phyloP scores from a whole-genome alignment of 2,797 vertebrate genomes.

The Sebastes kiyomatsui region DNA sequence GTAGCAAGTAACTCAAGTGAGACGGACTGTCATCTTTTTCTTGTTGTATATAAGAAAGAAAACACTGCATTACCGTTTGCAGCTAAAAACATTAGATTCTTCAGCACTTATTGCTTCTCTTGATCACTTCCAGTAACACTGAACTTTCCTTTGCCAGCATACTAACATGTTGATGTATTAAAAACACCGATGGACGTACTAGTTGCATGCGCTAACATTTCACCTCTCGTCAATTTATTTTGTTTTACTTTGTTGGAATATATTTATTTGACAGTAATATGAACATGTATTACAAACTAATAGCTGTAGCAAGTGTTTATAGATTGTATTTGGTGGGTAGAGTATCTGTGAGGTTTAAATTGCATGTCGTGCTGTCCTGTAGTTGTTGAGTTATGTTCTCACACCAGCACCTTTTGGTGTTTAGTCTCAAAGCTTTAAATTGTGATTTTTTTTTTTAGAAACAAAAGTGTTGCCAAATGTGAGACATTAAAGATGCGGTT shows the following conservation, averaged over 20 bases:
- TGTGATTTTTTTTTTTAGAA: background rate
- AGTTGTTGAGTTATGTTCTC: background rate
- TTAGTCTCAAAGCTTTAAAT: background rate
- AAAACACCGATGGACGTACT: background rate
- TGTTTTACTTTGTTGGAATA: background rate
- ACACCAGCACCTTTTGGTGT: background rate
- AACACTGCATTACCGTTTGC: background rate
- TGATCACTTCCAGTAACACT: background rate
- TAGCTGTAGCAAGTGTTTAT: background rate
- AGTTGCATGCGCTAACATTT: constrained; percentile 37
- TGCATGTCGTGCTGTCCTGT: constrained; percentile 14
- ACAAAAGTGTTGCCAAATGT: background rate
- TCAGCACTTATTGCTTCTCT: background rate
- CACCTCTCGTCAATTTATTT: background rate
- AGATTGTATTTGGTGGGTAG: background rate
- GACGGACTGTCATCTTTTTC: background rate
- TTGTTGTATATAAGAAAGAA: background rate
- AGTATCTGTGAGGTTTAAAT: background rate
- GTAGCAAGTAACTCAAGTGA: background rate
- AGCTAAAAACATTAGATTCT: background rate
- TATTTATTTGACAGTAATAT: constrained; percentile 9
- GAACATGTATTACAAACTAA: constrained; percentile 8
- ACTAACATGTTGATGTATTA: background rate
- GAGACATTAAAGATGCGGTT: constrained; percentile 1
- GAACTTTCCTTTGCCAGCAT: constrained; percentile 5